phyloP scores from a whole-genome alignment of 2,113 vertebrate species.

The Galemys pyrenaicus region DNA sequence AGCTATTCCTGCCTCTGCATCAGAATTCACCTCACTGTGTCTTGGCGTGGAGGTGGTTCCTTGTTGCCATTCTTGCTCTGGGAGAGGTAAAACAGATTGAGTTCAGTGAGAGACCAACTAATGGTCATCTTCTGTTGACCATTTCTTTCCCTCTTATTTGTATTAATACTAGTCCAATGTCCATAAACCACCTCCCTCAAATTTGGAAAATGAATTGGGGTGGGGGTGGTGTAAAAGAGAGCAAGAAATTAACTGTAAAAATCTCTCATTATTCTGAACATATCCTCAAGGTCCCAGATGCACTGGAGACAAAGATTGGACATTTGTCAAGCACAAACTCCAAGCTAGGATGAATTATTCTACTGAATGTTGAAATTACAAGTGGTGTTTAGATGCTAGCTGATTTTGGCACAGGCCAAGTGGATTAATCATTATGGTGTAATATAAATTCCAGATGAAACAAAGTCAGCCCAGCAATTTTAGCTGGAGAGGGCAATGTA shows the following conservation, averaged over 20 bases:
- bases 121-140: background rate
- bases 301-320: background rate
- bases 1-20: background rate
- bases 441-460: constrained; percentile 39
- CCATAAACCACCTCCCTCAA: background rate
- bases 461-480: constrained; percentile 12
- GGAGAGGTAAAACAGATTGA: background rate
- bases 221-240: background rate
- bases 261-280: background rate
- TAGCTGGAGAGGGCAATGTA: constrained; percentile 27
- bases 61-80: background rate
- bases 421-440: constrained; percentile 20
- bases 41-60: background rate
- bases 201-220: background rate
- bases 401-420: constrained; percentile 36
- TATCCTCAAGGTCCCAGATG: background rate
- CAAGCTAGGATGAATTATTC: constrained; percentile 28
- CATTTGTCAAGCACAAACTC: background rate
- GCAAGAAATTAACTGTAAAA: background rate
- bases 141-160: constrained; percentile 8
- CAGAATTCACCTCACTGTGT: background rate
- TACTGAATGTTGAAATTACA: background rate
- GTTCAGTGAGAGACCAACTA: background rate
- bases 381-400: constrained; percentile 18
- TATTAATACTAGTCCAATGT: background rate